Evolutionary conservation across 2,888 invertebrate species (phyloP).

Genomic region (Pilophorus perplexus): DNA sequence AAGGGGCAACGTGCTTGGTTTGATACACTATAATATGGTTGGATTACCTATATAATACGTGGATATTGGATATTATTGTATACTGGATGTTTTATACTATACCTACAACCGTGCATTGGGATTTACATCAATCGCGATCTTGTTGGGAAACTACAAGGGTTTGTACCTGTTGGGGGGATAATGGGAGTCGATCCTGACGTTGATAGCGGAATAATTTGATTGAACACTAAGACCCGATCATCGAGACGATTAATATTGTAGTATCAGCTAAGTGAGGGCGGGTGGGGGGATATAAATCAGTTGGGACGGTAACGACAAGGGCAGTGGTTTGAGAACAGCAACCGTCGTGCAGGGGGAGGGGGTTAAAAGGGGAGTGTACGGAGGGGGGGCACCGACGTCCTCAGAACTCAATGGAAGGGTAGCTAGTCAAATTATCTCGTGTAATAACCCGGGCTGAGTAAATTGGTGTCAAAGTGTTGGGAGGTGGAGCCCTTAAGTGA

Average conservation of each 20-base stretch:
- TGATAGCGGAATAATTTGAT: conserved; percentile 2
- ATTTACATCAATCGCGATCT: no score
- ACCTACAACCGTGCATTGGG: no score
- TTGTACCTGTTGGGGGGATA: not conserved
- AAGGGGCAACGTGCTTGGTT: no score
- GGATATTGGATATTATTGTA: no score
- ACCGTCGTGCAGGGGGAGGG: not conserved
- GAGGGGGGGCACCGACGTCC: not conserved
- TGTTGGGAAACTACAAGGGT: no score
- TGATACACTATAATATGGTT: no score
- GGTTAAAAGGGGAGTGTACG: not conserved
- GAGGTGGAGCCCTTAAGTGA: conserved; percentile 21
- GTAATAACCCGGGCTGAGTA: conserved; percentile 39
- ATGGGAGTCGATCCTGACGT: no score
- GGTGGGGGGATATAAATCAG: conserved; percentile 9
- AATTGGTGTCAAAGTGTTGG: conserved; percentile 40
- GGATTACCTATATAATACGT: no score
- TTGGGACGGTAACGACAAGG: not conserved
- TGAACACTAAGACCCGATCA: not conserved
- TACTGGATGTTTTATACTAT: no score
- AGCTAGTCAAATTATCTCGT: conserved; percentile 37
- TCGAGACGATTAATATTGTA: conserved; percentile 15
- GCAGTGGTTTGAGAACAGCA: no score
- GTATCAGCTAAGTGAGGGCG: no score
- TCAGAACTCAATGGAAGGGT: conserved; percentile 33